Base-by-base conservation (phyloP, 2,888 invertebrate genomes). In the Cephus pulcher region DNA sequence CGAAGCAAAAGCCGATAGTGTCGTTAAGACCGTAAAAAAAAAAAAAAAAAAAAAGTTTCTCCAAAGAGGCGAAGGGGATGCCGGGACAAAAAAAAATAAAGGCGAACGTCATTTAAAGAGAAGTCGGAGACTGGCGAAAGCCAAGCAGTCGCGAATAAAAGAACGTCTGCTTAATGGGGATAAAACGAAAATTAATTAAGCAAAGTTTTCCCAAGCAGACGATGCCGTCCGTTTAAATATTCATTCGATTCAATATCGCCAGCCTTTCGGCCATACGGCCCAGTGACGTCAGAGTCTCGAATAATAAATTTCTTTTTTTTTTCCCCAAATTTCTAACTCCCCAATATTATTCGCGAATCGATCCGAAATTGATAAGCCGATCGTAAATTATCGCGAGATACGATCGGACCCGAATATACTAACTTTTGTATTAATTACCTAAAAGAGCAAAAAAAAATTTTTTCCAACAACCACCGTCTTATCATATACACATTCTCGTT, bases 211-310 rank as follows among this genome's bases (percentile, higher is more conserved):
- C 77, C 75, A 75, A 79, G 81, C 79, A 80, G 79, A 79, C 78
- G 81, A 81, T 78, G 82, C 80, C 82, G 81, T 74, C 77, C 80
- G 78, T 80, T 86, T 85, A 85, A 86, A 86, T 86, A 86, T 86
- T 86, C 86, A 86, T 86, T 82, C 80, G 81, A 82, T 83, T 86
- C 83, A 83, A 86, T 84, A 84, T 84, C 74, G 82, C 76, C 40
- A 56, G 23, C 40, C 40, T 6, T 23, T 40, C 40, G 40, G 40
- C 40, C 40, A 56, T 15, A 56, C 23, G 23, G 23, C 23, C 23
- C 40, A 1, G 40, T 56, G 40, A 56, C 40, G 40, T 56, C 23
- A 1, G 40, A 23, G 2, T 56, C 23, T 56, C 6, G 6, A 56
- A 56, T 15, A 56, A 56, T 56, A 23, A 23, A 15, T 15, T 40